These are phyloP conservation scores for Epirrhoe alternata DNA, from an alignment of 2,888 invertebrate genomes.

Conservation along the genomic window DNA sequence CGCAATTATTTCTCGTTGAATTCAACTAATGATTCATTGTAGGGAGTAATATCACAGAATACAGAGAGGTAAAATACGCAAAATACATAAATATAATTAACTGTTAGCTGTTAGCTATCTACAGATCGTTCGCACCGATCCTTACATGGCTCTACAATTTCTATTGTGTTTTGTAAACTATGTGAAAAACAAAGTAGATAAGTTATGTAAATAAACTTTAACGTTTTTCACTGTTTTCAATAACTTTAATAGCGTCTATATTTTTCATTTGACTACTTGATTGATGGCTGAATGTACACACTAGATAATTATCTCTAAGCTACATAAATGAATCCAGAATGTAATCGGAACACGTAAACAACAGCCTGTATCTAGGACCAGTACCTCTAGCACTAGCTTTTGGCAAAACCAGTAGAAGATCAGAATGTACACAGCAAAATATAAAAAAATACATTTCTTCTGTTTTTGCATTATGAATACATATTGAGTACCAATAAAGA, in stretches of 20 bases:
- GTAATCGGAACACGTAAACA: conserved; percentile 33
- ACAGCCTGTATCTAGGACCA: conserved; percentile 18
- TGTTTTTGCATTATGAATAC: no score
- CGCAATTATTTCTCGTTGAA: neutral
- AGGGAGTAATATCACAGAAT: no score
- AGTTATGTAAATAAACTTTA: no score
- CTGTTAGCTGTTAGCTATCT: no score
- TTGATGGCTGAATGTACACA: conserved; percentile 3
- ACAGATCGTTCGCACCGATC: no score
- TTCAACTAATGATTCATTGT: neutral
- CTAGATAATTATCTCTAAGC: conserved; percentile 6
- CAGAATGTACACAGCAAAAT: neutral
- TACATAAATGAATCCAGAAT: conserved; percentile 23
- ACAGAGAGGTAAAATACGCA: no score
- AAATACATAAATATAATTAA: no score
- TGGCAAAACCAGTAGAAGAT: neutral
- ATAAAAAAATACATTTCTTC: no score
- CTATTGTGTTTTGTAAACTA: no score
- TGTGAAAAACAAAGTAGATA: no score
- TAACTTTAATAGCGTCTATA: neutral
- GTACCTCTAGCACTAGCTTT: conserved; percentile 4
- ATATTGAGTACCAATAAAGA: no score
- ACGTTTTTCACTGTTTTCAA: neutral
- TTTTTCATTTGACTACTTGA: neutral
- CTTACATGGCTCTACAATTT: no score